Evolutionary conservation across 1,140 invertebrate genomes (phyloP).

Genomic region (Ceratoteleas bidentatus): DNA sequence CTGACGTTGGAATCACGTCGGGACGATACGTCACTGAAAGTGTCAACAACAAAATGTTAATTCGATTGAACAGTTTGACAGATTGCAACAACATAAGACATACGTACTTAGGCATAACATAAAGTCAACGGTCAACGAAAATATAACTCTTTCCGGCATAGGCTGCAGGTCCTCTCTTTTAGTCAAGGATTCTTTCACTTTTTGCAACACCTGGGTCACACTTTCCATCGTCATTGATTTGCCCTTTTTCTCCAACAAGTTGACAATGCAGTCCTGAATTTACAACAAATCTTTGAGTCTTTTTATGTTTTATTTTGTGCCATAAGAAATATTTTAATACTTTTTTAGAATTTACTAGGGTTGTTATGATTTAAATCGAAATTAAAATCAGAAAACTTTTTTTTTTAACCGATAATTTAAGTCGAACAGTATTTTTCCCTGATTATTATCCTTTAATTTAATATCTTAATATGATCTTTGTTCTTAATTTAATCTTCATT

Average conservation of each 20-base stretch:
- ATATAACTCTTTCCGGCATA: slow-evolving; percentile 68
- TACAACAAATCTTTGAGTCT: no score
- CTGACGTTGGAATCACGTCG: slow-evolving; percentile 70
- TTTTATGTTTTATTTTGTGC: no score
- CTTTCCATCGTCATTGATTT: slow-evolving; percentile 56
- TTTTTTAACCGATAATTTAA: no score
- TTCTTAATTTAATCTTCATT: no score
- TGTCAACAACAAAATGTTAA: slow-evolving; percentile 1
- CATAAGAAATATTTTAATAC: no score
- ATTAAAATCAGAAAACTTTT: no score
- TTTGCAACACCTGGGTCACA: slow-evolving; percentile 63
- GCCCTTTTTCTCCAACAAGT: slow-evolving; percentile 72
- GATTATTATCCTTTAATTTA: no score
- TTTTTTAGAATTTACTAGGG: no score
- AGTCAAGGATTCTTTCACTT: slow-evolving; percentile 65
- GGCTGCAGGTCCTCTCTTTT: slow-evolving; percentile 71
- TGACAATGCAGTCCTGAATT: slow-evolving; percentile 71
- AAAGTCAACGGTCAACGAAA: slow-evolving; percentile 72
- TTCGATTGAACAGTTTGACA: slow-evolving; percentile 18
- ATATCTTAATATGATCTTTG: no score
- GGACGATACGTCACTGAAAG: slow-evolving; percentile 69
- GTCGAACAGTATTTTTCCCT: no score
- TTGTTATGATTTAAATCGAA: no score
- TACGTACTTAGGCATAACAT: slow-evolving; percentile 74
- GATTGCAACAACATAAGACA: not conserved